Evolutionary conservation across 2,888 invertebrate genomes (phyloP).

Genomic region (Prionchulus punctatus): DNA sequence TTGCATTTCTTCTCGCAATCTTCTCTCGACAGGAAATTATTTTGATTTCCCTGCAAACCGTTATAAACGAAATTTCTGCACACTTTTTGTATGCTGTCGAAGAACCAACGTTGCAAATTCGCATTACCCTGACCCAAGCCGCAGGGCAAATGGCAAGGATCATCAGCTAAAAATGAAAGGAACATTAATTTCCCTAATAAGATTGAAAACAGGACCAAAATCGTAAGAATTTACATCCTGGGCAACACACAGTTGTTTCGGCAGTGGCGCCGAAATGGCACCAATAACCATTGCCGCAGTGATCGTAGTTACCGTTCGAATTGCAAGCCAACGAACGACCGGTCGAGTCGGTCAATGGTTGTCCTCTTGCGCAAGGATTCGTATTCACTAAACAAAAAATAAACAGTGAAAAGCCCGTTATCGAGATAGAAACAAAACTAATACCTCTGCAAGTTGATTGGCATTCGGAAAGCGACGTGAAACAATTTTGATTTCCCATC

Average conservation of each 20-base stretch:
- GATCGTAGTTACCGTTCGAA: too few species aligned
- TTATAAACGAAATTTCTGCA: slow-evolving; percentile 19
- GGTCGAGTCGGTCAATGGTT: background rate
- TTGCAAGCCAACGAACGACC: background rate
- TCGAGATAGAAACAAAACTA: too few species aligned
- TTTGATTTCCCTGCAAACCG: slow-evolving; percentile 15
- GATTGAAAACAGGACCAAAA: too few species aligned
- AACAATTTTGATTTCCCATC: slow-evolving; percentile 9
- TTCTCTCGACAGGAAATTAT: slow-evolving; percentile 13
- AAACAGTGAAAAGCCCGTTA: too few species aligned
- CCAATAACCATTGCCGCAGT: slow-evolving; percentile 12
- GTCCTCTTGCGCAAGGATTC: background rate
- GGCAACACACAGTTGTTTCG: slow-evolving; percentile 14
- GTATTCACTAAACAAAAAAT: slow-evolving; percentile 1
- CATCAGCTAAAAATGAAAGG: too few species aligned
- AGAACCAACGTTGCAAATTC: slow-evolving; percentile 15
- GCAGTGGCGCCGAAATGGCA: slow-evolving; percentile 12
- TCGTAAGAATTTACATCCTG: slow-evolving; percentile 5
- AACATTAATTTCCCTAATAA: too few species aligned
- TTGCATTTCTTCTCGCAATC: slow-evolving; percentile 11
- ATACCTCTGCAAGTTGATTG: slow-evolving; percentile 7
- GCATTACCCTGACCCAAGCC: slow-evolving; percentile 27
- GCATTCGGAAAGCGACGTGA: slow-evolving; percentile 8
- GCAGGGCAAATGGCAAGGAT: slow-evolving; percentile 28
- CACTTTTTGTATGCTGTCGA: slow-evolving; percentile 12